Evolutionary conservation across 2,888 invertebrate species (phyloP).

Genomic region (Noctua fimbriata): DNA sequence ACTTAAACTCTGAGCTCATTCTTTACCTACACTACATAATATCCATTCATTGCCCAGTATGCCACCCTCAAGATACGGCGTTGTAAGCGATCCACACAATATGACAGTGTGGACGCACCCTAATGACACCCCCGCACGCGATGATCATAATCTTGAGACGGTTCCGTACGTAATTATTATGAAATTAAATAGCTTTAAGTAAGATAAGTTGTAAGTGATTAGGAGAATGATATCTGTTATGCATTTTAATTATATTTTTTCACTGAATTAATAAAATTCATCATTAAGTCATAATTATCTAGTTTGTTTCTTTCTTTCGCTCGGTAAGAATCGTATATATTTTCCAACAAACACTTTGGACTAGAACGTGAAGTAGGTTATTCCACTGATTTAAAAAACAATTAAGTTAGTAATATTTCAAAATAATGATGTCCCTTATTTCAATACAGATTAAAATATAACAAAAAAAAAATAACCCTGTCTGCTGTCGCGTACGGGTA

Average conservation of each 20-base stretch:
- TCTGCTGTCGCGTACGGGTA: neutral
- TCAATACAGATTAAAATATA: neutral
- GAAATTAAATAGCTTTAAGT: slow-evolving; percentile 48
- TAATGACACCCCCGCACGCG: slow-evolving; percentile 81
- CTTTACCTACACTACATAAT: slow-evolving; percentile 24
- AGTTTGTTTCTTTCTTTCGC: neutral
- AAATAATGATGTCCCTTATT: neutral
- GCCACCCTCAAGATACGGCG: slow-evolving; percentile 60
- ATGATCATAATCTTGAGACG: slow-evolving; percentile 77
- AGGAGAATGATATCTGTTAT: slow-evolving; percentile 12
- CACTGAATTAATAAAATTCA: neutral
- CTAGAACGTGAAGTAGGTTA: neutral
- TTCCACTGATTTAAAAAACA: fast-evolving
- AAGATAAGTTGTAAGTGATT: slow-evolving; percentile 3
- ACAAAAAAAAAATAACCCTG: neutral
- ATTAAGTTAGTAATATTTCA: neutral
- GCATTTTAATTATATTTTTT: neutral
- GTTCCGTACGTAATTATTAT: slow-evolving; percentile 64
- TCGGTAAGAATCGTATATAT: neutral
- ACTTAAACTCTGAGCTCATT: slow-evolving; percentile 14
- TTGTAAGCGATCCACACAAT: slow-evolving; percentile 67
- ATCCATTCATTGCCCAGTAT: slow-evolving; percentile 40
- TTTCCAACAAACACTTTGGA: neutral
- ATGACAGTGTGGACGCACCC: slow-evolving; percentile 77
- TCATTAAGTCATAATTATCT: too few species aligned